Conservation (phyloP, 2,888 invertebrate genomes). For the Diplolepis rosae region DNA sequence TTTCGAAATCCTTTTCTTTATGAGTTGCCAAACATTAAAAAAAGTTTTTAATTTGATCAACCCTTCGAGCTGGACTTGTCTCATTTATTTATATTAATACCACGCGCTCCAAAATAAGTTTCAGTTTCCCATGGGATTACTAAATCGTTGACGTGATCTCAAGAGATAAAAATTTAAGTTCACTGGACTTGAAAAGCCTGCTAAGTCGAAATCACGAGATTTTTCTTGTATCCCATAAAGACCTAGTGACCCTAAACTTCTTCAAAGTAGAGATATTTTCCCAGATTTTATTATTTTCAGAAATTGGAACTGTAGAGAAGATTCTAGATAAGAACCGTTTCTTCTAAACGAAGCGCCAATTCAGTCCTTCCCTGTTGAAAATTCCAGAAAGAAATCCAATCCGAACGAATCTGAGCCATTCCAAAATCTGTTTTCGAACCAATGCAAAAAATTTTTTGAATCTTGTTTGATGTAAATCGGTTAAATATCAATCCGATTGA, state of each 20-base stretch:
- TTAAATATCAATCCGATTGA: no score
- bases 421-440: no score
- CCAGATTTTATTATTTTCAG: background rate
- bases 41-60: conserved; percentile 4
- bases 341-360: background rate
- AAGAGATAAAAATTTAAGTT: background rate
- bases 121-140: background rate
- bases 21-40: background rate
- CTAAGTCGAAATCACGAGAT: background rate
- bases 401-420: no score
- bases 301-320: background rate
- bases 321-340: background rate
- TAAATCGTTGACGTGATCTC: background rate
- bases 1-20: conserved; percentile 7
- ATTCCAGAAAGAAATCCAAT: no score
- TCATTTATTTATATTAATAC: conserved; percentile 4
- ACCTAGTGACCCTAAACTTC: background rate
- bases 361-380: no score
- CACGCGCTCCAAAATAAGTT: background rate
- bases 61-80: background rate
- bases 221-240: background rate
- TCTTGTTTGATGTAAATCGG: no score
- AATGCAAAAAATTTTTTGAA: no score
- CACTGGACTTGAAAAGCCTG: background rate
- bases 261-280: background rate